Percentiles rank a stretch among this genome's conserved stretches.
Conservation (phyloP, 2,797 vertebrate genomes). For the Lophotriccus pileatus region DNA sequence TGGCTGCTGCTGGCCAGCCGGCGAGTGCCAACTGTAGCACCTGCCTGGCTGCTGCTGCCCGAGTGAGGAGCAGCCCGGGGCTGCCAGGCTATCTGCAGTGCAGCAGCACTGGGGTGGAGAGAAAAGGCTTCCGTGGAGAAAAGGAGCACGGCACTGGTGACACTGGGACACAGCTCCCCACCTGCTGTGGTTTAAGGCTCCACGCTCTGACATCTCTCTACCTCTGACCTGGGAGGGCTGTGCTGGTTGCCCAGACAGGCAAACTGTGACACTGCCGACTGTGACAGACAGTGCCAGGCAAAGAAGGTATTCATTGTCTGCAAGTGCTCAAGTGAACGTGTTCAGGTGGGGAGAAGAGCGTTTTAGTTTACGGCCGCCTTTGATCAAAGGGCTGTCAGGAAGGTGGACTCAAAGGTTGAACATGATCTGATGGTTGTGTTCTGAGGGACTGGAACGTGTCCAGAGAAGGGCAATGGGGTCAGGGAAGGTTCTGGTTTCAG, state of each 20-base stretch:
- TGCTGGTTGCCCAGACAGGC: too few relatives aligned
- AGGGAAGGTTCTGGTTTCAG: neutral
- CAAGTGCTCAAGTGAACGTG: rapidly evolving
- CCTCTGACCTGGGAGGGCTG: rapidly evolving
- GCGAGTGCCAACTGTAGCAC: neutral
- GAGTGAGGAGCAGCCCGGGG: neutral
- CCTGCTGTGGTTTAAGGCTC: rapidly evolving
- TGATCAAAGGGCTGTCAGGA: slow-evolving; percentile 9
- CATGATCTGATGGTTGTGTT: neutral
- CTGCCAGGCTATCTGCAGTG: neutral
- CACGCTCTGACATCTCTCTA: rapidly evolving
- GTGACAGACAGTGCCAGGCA: neutral
- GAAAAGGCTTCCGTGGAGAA: neutral
- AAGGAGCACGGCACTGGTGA: rapidly evolving
- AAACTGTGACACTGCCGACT: too few relatives aligned
- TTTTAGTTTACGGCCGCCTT: neutral
- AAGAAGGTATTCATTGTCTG: neutral
- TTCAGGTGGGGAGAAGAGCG: neutral
- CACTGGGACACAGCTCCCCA: neutral
- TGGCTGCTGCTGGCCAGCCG: neutral
- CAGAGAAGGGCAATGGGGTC: neutral
- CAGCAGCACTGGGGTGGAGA: neutral
- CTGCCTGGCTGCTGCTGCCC: neutral
- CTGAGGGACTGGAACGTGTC: neutral
- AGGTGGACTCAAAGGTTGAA: neutral